Evolutionary conservation across 2,888 invertebrate genomes (phyloP).

Genomic region (Ormyrus thymus): DNA sequence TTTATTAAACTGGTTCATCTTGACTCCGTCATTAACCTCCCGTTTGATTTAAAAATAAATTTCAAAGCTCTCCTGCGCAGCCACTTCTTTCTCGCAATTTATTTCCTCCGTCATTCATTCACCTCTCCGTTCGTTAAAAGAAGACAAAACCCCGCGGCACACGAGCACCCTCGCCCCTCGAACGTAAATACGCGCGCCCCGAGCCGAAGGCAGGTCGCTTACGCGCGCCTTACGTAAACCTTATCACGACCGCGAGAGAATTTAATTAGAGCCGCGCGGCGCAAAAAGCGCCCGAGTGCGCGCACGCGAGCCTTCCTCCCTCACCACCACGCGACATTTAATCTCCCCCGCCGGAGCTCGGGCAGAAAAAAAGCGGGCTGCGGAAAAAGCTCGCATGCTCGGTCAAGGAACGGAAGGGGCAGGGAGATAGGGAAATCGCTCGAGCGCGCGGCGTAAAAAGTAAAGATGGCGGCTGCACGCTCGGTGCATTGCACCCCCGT

Average conservation of each 20-base stretch:
- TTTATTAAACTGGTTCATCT: no score
- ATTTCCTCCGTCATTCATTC: no score
- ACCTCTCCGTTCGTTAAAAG: no score
- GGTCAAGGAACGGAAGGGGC: slow-evolving; percentile 31
- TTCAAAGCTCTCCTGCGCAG: no score
- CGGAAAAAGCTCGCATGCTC: neutral
- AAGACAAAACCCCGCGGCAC: no score
- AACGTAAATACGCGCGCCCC: no score
- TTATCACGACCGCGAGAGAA: slow-evolving; percentile 23
- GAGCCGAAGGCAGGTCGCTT: no score
- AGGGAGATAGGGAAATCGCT: neutral
- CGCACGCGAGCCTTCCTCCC: slow-evolving; percentile 1
- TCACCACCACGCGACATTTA: neutral
- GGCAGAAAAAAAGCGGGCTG: neutral
- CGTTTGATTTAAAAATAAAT: no score
- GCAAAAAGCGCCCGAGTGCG: neutral
- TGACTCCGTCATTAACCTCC: no score
- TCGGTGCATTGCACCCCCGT: slow-evolving; percentile 70
- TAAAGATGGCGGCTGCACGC: slow-evolving; percentile 24
- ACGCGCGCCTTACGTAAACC: slow-evolving; percentile 10
- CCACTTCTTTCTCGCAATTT: no score
- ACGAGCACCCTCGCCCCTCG: no score
- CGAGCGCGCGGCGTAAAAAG: slow-evolving; percentile 7
- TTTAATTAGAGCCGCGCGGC: slow-evolving; percentile 10
- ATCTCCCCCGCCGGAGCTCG: slow-evolving; percentile 26